Evolutionary conservation across 1,140 invertebrate genomes (phyloP).

Genomic region (Cephus cinctus): DNA sequence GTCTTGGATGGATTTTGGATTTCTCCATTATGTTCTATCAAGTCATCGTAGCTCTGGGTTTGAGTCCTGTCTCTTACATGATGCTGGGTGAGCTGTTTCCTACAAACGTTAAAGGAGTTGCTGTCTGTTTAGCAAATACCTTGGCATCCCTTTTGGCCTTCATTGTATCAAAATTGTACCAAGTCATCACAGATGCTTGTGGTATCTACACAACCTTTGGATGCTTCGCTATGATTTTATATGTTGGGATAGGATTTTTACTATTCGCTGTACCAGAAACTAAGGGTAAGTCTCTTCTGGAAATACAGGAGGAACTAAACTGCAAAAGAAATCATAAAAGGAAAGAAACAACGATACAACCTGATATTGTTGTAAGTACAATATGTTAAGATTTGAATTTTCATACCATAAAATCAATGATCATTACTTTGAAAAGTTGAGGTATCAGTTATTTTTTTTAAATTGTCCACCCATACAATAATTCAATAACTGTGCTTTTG

Average conservation of each 20-base stretch:
- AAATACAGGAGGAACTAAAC: conserved; percentile 61
- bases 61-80: conserved; percentile 63
- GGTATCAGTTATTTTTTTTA: not conserved
- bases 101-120: conserved; percentile 62
- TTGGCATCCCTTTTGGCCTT: conserved; percentile 54
- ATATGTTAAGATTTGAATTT: not conserved
- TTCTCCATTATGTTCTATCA: conserved; percentile 61
- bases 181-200: conserved; percentile 55
- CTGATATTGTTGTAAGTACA: not conserved
- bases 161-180: conserved; percentile 59
- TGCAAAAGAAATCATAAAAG: conserved; percentile 23
- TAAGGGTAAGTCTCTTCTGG: conserved; percentile 67
- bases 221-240: conserved; percentile 58
- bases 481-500: not conserved
- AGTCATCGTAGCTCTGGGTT: conserved; percentile 58
- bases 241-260: conserved; percentile 60
- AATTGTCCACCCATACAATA: not conserved
- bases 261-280: conserved; percentile 71
- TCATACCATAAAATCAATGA: not conserved
- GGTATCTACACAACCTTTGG: conserved; percentile 60
- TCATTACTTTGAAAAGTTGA: not conserved
- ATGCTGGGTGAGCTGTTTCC: conserved; percentile 65
- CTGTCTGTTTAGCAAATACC: conserved; percentile 51
- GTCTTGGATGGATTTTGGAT: conserved; percentile 56
- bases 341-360: no score